These are phyloP conservation scores for Theristus sp. DNA, from an alignment of 2,888 invertebrate species.

Conservation along the genomic window DNA sequence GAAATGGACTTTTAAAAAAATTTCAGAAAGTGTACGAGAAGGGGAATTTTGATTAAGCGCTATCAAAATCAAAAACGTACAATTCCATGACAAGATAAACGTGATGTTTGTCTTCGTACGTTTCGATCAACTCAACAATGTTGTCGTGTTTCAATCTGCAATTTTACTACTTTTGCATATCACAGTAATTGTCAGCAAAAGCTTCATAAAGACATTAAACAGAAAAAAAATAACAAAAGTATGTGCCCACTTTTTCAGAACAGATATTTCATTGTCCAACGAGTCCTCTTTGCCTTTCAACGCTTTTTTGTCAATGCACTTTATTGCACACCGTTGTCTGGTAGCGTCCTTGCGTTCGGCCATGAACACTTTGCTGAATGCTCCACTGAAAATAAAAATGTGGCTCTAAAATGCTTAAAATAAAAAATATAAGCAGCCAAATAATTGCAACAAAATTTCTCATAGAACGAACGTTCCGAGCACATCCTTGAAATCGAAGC, in stretches of 20 bases:
- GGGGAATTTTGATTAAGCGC: background rate
- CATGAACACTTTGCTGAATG: conserved; percentile 89
- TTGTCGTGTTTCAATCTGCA: conserved; percentile 84
- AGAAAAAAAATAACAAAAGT: too few species aligned
- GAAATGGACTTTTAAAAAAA: background rate
- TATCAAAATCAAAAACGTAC: conserved; percentile 36
- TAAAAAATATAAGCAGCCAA: too few species aligned
- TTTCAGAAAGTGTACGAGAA: background rate
- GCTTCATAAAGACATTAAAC: too few species aligned
- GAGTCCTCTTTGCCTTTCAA: conserved; percentile 98
- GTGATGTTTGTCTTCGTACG: conserved; percentile 90
- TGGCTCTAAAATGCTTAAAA: too few species aligned
- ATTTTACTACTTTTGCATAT: too few species aligned
- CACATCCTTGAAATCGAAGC: conserved; percentile 25
- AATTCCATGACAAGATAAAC: conserved; percentile 93
- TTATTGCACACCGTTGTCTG: conserved; percentile 81
- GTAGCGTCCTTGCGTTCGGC: conserved; percentile 80
- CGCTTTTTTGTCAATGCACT: conserved; percentile 97
- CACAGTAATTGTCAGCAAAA: too few species aligned
- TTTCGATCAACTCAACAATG: conserved; percentile 90
- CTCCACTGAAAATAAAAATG: conserved; percentile 54
- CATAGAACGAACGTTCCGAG: conserved; percentile 16
- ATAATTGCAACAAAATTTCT: background rate
- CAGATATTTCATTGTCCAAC: conserved; percentile 94
- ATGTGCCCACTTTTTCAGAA: conserved; percentile 56